Evolutionary conservation across 2,113 vertebrate species (phyloP), one percentile per base, ranked within the genome.

Genomic region (Leucoraja erinaceus): DNA sequence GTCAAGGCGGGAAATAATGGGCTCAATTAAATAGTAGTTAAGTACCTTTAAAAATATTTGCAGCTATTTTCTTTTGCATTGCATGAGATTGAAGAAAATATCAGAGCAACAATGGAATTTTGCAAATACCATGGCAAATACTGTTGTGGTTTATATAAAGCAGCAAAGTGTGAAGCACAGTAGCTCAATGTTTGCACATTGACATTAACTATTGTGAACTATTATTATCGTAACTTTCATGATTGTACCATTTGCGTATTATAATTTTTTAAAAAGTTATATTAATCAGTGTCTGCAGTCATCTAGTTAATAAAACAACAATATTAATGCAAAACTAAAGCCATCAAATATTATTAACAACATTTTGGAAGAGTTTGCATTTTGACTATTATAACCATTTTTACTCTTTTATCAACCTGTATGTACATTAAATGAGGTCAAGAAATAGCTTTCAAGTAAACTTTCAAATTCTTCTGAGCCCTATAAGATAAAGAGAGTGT

Each of bases 401-500:
- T 68, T 66, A 90, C 59, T 63, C 11, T 91, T 72, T 47, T 47
- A 91, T 72, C 66, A 72, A 72, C 66, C 38, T 47, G 72, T 8
- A 25, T 72, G 70, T 91, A 54, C 63, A 68, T 90, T 31, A 91
- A 72, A 72, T 74, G 59, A 31, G 12, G 14, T n/a, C n/a, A 10
- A 9, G 90, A 91, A 68, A 54, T 47, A 54, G 38, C 11, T 72
- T 91, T 72, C 38, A 72, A 72, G 33, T 72, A 25, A 20, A 38
- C 22, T 25, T 9, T 72, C 90, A 91, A 91, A 38, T 20, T 72
- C 33, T 18, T 38, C 56, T 90, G 20, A 38, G 38, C 14, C 20
- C 70, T 91, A 91, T 54, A 5, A 74, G 90, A 28, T 91, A 72
- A 91, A 38, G 38, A 88, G 59, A 61, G 63, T 38, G 86, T 90